Percentiles rank a stretch among this genome's conserved stretches.
phyloP scores from a whole-genome alignment of 2,888 invertebrate species.

The Polyommatus icarus region DNA sequence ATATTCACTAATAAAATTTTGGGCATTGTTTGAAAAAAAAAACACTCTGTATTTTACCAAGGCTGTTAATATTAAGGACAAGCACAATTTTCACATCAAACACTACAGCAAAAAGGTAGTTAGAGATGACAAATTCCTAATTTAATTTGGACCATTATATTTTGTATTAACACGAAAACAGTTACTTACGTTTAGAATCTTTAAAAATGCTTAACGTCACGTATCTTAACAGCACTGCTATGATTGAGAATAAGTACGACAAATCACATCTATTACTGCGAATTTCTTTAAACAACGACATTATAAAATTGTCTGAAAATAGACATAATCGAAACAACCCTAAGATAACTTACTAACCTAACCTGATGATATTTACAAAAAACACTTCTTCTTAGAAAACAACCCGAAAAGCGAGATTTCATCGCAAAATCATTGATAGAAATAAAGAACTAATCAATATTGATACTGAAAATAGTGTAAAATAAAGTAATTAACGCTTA shows the following conservation, averaged over 20 bases:
- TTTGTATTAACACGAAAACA: neutral
- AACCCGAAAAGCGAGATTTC: neutral
- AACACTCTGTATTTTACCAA: no score
- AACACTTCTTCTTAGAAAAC: neutral
- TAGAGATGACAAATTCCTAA: no score
- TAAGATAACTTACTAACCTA: no score
- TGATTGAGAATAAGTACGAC: neutral
- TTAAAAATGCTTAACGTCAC: conserved; percentile 9
- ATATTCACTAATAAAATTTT: no score
- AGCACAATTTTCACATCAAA: no score
- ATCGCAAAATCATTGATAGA: neutral
- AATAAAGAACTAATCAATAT: neutral
- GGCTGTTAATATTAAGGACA: no score
- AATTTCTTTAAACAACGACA: neutral
- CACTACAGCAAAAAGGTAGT: no score
- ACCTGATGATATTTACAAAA: neutral
- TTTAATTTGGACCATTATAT: no score
- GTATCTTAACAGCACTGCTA: neutral
- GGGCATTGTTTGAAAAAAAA: no score
- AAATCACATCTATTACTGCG: conserved; percentile 10
- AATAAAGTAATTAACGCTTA: neutral
- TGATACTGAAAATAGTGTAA: neutral
- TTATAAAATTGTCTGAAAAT: neutral
- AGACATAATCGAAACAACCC: no score
- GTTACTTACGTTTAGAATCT: conserved; percentile 18